Evolutionary conservation across 1,140 invertebrate genomes (phyloP).

Genomic region (Galleria mellonella): DNA sequence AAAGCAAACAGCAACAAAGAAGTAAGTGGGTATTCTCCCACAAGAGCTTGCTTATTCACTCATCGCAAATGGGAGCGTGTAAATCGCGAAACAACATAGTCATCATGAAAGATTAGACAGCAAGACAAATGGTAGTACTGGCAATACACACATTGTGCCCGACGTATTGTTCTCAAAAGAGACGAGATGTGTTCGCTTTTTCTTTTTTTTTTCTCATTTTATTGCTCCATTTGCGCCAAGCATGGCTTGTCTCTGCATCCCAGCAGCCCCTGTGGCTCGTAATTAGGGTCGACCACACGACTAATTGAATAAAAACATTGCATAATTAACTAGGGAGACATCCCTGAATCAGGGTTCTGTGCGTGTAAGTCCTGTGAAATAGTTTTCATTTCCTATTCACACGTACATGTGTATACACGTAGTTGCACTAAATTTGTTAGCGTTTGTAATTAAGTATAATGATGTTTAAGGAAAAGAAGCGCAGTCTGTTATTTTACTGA

Average conservation of each 20-base stretch:
- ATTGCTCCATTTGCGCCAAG: conserved; percentile 41
- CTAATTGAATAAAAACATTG: conserved; percentile 68
- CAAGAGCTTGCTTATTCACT: conserved; percentile 11
- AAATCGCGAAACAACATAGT: conserved; percentile 48
- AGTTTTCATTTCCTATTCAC: no score
- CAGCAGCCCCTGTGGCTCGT: conserved; percentile 28
- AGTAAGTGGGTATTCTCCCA: no score
- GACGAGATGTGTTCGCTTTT: conserved; percentile 26
- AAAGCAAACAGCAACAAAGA: no score
- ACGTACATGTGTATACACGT: no score
- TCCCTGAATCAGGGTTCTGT: neutral
- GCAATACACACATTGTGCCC: conserved; percentile 27
- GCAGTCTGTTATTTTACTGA: no score
- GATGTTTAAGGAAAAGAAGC: no score
- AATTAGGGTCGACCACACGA: conserved; percentile 54
- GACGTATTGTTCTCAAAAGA: conserved; percentile 38
- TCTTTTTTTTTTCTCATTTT: conserved; percentile 39
- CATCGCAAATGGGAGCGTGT: conserved; percentile 32
- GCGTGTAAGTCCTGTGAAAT: no score
- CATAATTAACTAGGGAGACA: conserved; percentile 44
- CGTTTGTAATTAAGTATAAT: no score
- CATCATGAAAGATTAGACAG: conserved; percentile 53
- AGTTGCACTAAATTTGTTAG: no score
- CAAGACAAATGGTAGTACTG: conserved; percentile 39
- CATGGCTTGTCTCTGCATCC: conserved; percentile 29